Evolutionary conservation across 2,113 vertebrate species (phyloP).

Genomic region (Dunckerocampus dactyliophorus): DNA sequence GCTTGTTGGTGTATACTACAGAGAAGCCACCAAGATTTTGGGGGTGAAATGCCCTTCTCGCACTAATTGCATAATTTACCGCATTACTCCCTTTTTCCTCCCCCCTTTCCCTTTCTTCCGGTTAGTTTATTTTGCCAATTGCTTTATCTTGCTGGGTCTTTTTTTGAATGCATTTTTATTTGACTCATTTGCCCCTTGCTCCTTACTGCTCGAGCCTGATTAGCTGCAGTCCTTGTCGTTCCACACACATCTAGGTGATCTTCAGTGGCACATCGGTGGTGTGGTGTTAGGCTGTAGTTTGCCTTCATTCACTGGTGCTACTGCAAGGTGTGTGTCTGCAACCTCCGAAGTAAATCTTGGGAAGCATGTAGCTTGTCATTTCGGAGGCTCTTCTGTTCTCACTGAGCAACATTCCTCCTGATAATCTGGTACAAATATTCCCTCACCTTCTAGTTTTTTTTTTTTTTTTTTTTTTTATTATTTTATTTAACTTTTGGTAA

Average conservation of each 20-base stretch:
- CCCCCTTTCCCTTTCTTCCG: constrained; percentile 24
- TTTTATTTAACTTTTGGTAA: constrained; percentile 15
- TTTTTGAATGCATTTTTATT: constrained; percentile 20
- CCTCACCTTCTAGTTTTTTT: constrained; percentile 15
- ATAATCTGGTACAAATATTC: constrained; percentile 12
- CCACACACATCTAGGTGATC: constrained; percentile 9
- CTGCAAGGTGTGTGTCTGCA: constrained; percentile 20
- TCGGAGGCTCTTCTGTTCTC: neutral
- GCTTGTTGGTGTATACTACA: constrained; percentile 92
- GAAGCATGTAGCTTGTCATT: constrained; percentile 11
- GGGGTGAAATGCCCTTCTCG: constrained; percentile 77
- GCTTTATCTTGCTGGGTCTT: constrained; percentile 40
- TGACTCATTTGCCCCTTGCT: constrained; percentile 10
- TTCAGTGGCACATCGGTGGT: constrained; percentile 30
- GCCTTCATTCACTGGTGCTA: constrained; percentile 55
- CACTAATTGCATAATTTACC: constrained; percentile 37
- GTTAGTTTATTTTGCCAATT: constrained; percentile 47
- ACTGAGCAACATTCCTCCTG: constrained; percentile 41
- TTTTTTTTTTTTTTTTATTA: too few species aligned
- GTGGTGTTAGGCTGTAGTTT: constrained; percentile 30
- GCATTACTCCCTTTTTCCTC: constrained; percentile 32
- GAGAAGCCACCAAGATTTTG: constrained; percentile 88
- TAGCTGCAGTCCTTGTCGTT: constrained; percentile 39
- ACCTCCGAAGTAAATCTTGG: constrained; percentile 12
- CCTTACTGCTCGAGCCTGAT: constrained; percentile 6